phyloP scores from a whole-genome alignment of 1,140 invertebrate genomes.

The Drosophila murphyi region DNA sequence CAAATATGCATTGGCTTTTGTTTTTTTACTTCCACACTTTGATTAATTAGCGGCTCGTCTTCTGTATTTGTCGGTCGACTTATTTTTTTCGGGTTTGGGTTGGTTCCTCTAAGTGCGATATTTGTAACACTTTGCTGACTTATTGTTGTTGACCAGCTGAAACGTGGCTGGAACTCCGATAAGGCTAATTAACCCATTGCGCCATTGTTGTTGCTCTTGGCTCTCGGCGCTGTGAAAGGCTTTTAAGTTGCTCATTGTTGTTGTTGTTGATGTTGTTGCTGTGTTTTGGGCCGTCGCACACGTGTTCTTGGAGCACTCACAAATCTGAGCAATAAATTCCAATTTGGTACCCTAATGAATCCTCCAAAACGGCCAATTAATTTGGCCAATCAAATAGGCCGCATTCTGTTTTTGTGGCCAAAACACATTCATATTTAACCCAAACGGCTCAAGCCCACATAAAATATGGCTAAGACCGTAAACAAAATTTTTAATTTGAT shows the following conservation, averaged over 20 bases:
- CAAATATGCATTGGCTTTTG: slow-evolving; percentile 33
- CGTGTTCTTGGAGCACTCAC: slow-evolving; percentile 62
- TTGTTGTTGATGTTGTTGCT: slow-evolving; percentile 38
- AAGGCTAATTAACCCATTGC: slow-evolving; percentile 80
- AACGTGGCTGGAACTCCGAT: slow-evolving; percentile 52
- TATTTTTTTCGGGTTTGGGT: slow-evolving; percentile 21
- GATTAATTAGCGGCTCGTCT: slow-evolving; percentile 66
- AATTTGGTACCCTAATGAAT: slow-evolving; percentile 78
- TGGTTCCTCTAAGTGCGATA: slow-evolving; percentile 73
- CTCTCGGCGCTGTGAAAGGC: slow-evolving; percentile 27
- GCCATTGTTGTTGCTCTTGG: slow-evolving; percentile 69
- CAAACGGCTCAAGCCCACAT: slow-evolving; percentile 22
- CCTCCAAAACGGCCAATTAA: slow-evolving; percentile 68
- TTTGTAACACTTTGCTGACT: slow-evolving; percentile 81
- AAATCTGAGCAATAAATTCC: slow-evolving; percentile 79
- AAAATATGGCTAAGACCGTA: slow-evolving; percentile 21
- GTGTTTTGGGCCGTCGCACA: slow-evolving; percentile 61
- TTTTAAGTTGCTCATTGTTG: slow-evolving; percentile 31
- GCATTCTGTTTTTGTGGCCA: slow-evolving; percentile 53
- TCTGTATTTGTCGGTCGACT: slow-evolving; percentile 19
- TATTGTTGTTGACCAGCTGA: slow-evolving; percentile 54
- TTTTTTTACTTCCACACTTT: slow-evolving; percentile 41
- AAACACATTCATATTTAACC: slow-evolving; percentile 19
- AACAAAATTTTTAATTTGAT: slow-evolving; percentile 22
- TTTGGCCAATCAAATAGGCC: slow-evolving; percentile 60